These are phyloP conservation scores for Auanema sp. DNA, from an alignment of 2,888 invertebrate genomes.

Conservation along the genomic window DNA sequence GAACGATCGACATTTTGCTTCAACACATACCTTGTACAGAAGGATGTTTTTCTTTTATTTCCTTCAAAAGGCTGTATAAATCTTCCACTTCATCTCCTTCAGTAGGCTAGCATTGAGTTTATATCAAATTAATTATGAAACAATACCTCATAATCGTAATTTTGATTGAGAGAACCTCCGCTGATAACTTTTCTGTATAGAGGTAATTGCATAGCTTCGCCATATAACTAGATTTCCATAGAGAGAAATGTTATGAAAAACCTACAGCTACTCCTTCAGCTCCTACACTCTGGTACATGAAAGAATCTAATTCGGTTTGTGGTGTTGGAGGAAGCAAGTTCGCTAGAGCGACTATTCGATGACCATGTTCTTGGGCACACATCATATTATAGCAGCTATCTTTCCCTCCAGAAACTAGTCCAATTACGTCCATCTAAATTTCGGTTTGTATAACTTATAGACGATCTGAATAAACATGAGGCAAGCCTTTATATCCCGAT, in stretches of 20 bases:
- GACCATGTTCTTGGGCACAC: constrained; percentile 79
- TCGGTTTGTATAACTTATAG: constrained; percentile 1
- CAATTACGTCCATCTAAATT: constrained; percentile 58
- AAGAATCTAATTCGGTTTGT: constrained; percentile 81
- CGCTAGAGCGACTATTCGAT: constrained; percentile 90
- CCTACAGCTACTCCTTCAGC: constrained; percentile 82
- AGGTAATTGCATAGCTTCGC: constrained; percentile 90
- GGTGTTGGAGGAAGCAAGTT: constrained; percentile 84
- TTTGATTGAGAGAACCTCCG: constrained; percentile 75
- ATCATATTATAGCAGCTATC: constrained; percentile 99
- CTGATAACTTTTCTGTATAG: constrained; percentile 82
- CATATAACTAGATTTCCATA: constrained; percentile 71
- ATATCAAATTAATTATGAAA: background rate
- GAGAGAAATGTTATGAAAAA: background rate
- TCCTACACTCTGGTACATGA: constrained; percentile 99
- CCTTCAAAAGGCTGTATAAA: constrained; percentile 79
- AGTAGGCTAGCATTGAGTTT: constrained; percentile 66
- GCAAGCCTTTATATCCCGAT: background rate
- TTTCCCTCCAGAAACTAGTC: constrained; percentile 84
- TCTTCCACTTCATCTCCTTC: constrained; percentile 96
- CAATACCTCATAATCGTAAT: constrained; percentile 28
- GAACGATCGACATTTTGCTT: background rate
- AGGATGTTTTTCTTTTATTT: constrained; percentile 73
- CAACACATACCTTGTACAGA: constrained; percentile 44
- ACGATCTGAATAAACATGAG: constrained; percentile 1